phyloP scores from a whole-genome alignment of 2,113 vertebrate species.

The Tapirus terrestris region DNA sequence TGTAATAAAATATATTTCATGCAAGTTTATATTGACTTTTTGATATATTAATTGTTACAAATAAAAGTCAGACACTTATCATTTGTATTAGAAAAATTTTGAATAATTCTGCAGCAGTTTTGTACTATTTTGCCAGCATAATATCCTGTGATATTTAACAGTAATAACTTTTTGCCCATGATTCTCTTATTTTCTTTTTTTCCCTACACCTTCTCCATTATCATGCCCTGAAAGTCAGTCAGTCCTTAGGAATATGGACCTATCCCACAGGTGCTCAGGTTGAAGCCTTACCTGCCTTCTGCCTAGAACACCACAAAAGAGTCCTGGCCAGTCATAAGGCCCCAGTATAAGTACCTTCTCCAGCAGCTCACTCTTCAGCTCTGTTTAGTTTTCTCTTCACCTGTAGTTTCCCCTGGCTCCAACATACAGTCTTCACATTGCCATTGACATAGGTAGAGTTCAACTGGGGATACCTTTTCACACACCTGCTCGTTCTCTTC shows the following conservation, averaged over 20 bases:
- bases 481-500: not conserved
- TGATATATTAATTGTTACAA: not conserved
- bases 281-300: not conserved
- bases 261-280: not conserved
- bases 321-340: fast-evolving
- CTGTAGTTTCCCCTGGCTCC: not conserved
- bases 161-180: not conserved
- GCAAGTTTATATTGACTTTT: not conserved
- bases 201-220: not conserved
- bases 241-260: too few relatives aligned
- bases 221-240: not conserved
- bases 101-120: not conserved
- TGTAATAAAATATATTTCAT: not conserved
- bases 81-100: not conserved
- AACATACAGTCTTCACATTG: not conserved
- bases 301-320: not conserved
- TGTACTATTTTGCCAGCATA: not conserved
- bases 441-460: not conserved
- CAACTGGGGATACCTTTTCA: not conserved
- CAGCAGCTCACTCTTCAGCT: not conserved
- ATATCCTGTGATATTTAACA: not conserved
- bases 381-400: not conserved
- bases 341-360: not conserved
- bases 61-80: not conserved
- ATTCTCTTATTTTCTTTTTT: not conserved